Conservation (phyloP, 2,797 vertebrate species). For the Enteromius viviparus region DNA sequence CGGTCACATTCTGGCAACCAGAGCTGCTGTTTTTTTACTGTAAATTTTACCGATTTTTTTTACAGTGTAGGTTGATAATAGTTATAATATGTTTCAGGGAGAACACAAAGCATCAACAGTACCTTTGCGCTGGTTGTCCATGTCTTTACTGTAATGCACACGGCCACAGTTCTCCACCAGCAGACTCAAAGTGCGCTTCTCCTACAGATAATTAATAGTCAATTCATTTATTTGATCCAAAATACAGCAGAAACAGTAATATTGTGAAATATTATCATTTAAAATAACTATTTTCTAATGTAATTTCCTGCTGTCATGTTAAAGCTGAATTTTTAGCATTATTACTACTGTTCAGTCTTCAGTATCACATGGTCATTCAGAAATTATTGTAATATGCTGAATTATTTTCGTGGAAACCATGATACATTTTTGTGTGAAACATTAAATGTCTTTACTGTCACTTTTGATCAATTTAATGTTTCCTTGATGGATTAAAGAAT, state of each 20-base stretch:
- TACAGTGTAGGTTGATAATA: background rate
- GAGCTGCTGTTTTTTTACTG: no score
- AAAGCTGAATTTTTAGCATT: background rate
- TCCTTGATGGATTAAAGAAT: background rate
- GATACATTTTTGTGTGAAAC: background rate
- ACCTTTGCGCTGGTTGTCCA: slow-evolving; percentile 94
- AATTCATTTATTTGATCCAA: background rate
- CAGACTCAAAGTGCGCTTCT: slow-evolving; percentile 82
- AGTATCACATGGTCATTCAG: background rate
- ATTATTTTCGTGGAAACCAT: background rate
- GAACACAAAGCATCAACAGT: slow-evolving; percentile 56
- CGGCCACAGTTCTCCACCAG: slow-evolving; percentile 93
- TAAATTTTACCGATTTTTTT: no score
- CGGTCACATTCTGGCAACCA: no score
- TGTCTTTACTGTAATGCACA: slow-evolving; percentile 82
- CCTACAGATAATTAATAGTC: slow-evolving; percentile 70
- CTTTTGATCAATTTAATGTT: background rate
- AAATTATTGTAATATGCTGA: background rate
- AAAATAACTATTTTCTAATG: background rate
- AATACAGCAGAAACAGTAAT: background rate
- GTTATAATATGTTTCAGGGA: slow-evolving; percentile 26
- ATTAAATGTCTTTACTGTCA: background rate
- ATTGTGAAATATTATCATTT: background rate
- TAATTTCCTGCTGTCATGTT: background rate
- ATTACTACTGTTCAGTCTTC: background rate